phyloP scores from a whole-genome alignment of 2,113 vertebrate species.

The Bufo bufo region DNA sequence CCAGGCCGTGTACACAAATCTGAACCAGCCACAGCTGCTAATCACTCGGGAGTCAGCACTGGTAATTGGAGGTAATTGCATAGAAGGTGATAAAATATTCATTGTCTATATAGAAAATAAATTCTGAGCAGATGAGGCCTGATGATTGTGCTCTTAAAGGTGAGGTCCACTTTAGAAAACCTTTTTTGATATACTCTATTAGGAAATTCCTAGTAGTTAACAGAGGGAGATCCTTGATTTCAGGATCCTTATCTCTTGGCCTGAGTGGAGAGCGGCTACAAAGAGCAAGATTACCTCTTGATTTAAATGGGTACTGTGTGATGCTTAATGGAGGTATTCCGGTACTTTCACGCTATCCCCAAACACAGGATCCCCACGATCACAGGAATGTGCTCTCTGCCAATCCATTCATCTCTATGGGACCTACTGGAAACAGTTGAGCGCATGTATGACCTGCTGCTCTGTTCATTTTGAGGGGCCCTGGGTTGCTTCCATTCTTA shows the following conservation, averaged over 20 bases:
- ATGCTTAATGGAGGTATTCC: too few species aligned
- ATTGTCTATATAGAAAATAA: not conserved
- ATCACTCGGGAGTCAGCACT: not conserved
- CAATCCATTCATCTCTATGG: too few species aligned
- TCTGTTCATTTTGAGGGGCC: too few species aligned
- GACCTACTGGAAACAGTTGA: too few species aligned
- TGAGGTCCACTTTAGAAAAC: not conserved
- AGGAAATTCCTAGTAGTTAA: not conserved
- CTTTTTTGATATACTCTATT: not conserved
- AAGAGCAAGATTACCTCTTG: not conserved
- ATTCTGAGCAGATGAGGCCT: not conserved
- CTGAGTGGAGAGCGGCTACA: not conserved
- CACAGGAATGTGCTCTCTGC: too few species aligned
- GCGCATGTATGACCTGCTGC: too few species aligned
- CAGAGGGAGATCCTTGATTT: not conserved
- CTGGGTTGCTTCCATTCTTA: too few species aligned
- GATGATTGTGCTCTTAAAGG: not conserved
- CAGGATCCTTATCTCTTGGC: not conserved
- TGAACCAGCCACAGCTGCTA: conserved; percentile 23
- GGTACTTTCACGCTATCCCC: too few species aligned
- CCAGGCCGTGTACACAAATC: conserved; percentile 8
- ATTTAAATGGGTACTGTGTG: too few species aligned
- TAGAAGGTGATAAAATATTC: conserved; percentile 29
- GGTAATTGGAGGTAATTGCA: conserved; percentile 45
- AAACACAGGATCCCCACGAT: too few species aligned